These are phyloP conservation scores for Drepana arcuata DNA, from an alignment of 1,140 invertebrate genomes.

Conservation along the genomic window DNA sequence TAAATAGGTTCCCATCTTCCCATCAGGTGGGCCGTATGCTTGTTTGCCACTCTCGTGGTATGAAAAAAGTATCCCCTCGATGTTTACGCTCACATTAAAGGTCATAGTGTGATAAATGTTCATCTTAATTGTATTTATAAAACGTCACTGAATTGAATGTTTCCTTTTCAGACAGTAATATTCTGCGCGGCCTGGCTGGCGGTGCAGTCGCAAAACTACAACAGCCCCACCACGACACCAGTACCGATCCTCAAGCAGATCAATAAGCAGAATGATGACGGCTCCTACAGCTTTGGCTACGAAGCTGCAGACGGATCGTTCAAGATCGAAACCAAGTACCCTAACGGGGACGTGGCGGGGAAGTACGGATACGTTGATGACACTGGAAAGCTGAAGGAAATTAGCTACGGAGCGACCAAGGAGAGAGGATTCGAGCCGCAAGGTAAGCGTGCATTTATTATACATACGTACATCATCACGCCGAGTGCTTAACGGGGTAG, in stretches of 20 bases:
- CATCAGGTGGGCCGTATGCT: too few relatives aligned
- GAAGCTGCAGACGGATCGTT: conserved; percentile 92
- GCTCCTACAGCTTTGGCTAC: conserved; percentile 90
- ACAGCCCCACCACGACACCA: conserved; percentile 72
- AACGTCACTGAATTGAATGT: neutral
- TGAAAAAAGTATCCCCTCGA: too few relatives aligned
- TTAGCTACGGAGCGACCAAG: conserved; percentile 85
- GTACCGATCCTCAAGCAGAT: conserved; percentile 82
- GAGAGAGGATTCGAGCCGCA: conserved; percentile 81
- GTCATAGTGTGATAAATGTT: too few relatives aligned
- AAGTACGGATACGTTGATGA: conserved; percentile 89
- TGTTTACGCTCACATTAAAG: too few relatives aligned
- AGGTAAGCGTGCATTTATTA: too few relatives aligned
- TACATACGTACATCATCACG: too few relatives aligned
- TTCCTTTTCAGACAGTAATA: conserved; percentile 29
- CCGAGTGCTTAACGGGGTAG: too few relatives aligned
- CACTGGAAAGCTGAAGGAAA: conserved; percentile 77
- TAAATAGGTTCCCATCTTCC: too few relatives aligned
- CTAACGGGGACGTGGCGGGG: conserved; percentile 85
- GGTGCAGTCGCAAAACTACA: conserved; percentile 16
- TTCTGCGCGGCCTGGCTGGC: conserved; percentile 35
- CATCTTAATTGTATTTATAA: too few relatives aligned
- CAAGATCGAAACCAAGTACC: conserved; percentile 92
- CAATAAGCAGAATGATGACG: conserved; percentile 86
- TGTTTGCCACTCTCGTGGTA: too few relatives aligned